phyloP scores from a whole-genome alignment of 2,113 vertebrate species.

The Melanerpes formicivorus region DNA sequence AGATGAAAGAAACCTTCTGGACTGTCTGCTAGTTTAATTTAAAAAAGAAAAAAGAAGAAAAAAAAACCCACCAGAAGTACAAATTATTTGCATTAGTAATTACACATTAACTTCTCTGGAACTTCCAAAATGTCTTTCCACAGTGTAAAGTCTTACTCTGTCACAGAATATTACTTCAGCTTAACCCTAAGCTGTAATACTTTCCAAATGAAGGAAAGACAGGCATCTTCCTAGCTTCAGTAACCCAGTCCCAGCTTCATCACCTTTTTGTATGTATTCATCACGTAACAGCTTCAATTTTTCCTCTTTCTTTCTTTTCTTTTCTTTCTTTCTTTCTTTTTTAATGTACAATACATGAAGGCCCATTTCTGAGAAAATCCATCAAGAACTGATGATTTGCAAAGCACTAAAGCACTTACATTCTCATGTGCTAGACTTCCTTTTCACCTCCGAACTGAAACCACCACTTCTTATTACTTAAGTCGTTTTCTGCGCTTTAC shows the following conservation, averaged over 20 bases:
- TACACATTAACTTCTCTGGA: not conserved
- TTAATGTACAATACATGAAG: not conserved
- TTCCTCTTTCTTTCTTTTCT: not conserved
- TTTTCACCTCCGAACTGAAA: constrained; percentile 23
- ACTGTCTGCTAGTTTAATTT: not conserved
- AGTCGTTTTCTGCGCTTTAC: not conserved
- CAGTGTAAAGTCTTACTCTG: not conserved
- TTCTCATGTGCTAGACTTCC: not conserved
- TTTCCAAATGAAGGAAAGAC: not conserved
- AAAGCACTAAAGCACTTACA: constrained; percentile 1
- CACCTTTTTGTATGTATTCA: not conserved
- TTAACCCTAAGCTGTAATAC: rapidly evolving
- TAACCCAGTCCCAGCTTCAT: not conserved
- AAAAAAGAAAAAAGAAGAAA: not conserved
- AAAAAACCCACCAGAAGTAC: not conserved
- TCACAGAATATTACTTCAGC: not conserved
- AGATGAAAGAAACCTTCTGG: not conserved
- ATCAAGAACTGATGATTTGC: constrained; percentile 20
- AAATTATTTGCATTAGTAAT: not conserved
- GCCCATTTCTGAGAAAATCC: constrained; percentile 18
- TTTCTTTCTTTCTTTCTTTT: constrained; percentile 12
- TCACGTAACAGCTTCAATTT: not conserved
- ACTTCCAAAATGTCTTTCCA: not conserved
- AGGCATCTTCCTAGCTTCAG: not conserved
- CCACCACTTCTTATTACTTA: not conserved